These are phyloP conservation scores for Furcula furcula DNA, from an alignment of 2,888 invertebrate genomes.

Conservation along the genomic window DNA sequence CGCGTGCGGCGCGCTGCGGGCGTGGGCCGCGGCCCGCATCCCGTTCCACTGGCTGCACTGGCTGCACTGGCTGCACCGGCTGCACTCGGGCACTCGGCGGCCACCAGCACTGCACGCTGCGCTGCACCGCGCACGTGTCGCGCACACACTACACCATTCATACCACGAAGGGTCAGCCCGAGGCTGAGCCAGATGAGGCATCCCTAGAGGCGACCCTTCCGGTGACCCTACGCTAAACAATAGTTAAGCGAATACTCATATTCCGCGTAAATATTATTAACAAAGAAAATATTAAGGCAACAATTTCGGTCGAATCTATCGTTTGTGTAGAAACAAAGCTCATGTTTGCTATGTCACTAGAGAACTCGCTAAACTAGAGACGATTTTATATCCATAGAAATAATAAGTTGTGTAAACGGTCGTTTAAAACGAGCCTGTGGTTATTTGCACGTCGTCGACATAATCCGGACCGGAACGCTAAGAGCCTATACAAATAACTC, in stretches of 20 bases:
- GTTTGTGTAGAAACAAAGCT: too few species aligned
- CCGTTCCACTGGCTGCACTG: slow-evolving; percentile 1
- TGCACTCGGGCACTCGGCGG: slow-evolving; percentile 1
- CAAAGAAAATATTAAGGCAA: too few species aligned
- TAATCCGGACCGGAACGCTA: slow-evolving; percentile 43
- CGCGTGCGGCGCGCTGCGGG: slow-evolving; percentile 3
- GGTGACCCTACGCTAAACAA: too few species aligned
- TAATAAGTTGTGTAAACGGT: neutral
- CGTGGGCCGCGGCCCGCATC: slow-evolving; percentile 7
- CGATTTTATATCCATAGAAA: neutral
- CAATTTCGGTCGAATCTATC: too few species aligned
- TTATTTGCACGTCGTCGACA: slow-evolving; percentile 45
- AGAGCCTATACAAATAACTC: slow-evolving; percentile 72
- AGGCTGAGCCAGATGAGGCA: neutral
- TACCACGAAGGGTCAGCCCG: slow-evolving; percentile 1
- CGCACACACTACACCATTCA: neutral
- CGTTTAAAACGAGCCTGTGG: slow-evolving; percentile 7
- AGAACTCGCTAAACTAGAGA: neutral
- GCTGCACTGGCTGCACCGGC: neutral
- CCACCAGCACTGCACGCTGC: slow-evolving; percentile 7
- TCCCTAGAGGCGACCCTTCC: neutral
- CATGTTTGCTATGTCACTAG: too few species aligned
- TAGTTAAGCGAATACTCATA: too few species aligned
- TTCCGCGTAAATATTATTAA: too few species aligned
- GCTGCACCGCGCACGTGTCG: slow-evolving; percentile 2